phyloP scores from a whole-genome alignment of 2,113 vertebrate species.

The Lophura nycthemera region DNA sequence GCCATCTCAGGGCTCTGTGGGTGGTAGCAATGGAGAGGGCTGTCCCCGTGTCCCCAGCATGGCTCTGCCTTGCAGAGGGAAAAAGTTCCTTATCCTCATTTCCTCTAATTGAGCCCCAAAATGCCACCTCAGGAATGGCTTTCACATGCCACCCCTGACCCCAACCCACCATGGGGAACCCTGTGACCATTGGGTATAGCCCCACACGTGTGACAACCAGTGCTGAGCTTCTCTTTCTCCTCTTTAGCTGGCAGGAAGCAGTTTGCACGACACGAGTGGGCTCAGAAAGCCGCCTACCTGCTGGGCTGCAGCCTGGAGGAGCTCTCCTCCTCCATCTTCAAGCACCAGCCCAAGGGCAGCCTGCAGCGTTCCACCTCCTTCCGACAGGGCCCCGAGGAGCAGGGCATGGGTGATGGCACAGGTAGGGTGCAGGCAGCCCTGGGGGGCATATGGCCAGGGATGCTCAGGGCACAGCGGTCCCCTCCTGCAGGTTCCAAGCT shows the following conservation, averaged over 20 bases:
- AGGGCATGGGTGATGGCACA: slow-evolving; percentile 52
- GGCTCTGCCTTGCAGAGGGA: not conserved
- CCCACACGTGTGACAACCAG: fast-evolving
- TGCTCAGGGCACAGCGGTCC: not conserved
- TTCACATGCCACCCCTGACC: not conserved
- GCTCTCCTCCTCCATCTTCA: slow-evolving; percentile 94
- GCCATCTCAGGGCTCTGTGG: fast-evolving
- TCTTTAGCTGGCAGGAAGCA: slow-evolving; percentile 75
- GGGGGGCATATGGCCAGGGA: fast-evolving
- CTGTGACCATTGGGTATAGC: not conserved
- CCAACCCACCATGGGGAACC: not conserved
- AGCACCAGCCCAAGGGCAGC: slow-evolving; percentile 89
- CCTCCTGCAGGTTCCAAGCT: slow-evolving; percentile 84
- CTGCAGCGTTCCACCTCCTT: slow-evolving; percentile 92
- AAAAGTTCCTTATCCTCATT: fast-evolving
- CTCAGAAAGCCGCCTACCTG: slow-evolving; percentile 96
- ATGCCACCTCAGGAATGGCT: not conserved
- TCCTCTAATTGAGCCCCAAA: not conserved
- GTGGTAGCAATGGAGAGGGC: fast-evolving
- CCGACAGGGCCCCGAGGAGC: slow-evolving; percentile 86
- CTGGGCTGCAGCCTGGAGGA: slow-evolving; percentile 92
- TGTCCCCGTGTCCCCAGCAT: fast-evolving
- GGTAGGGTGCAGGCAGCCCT: not conserved
- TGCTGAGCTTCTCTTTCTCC: not conserved
- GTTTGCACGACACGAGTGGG: slow-evolving; percentile 97